phyloP scores from a whole-genome alignment of 2,113 vertebrate species.

The Catharus minimus region DNA sequence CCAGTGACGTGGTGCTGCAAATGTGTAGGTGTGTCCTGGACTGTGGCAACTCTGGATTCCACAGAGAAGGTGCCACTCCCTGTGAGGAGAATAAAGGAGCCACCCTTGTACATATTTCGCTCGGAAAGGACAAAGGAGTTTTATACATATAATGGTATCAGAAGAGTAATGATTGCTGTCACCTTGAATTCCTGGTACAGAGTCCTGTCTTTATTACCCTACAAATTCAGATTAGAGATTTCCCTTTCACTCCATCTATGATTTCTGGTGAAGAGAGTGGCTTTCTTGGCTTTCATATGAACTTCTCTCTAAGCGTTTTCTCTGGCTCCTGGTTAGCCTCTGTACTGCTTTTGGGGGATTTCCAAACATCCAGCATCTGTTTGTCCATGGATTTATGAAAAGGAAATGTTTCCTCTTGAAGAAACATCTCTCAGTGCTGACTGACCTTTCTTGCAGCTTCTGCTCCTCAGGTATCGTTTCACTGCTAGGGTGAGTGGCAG shows the following conservation, averaged over 20 bases:
- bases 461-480: background rate
- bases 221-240: background rate
- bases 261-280: background rate
- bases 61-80: background rate
- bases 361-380: background rate
- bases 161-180: background rate
- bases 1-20: background rate
- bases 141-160: background rate
- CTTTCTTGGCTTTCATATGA: background rate
- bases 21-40: background rate
- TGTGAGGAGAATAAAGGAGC: background rate
- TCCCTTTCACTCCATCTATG: background rate
- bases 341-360: background rate
- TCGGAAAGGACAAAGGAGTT: background rate
- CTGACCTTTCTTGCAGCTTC: background rate
- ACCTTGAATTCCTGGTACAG: background rate
- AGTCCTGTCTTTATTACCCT: conserved; percentile 44
- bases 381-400: background rate
- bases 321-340: background rate
- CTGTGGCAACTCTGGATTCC: background rate
- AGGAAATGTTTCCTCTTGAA: background rate
- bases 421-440: background rate
- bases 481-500: background rate
- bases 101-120: rapidly evolving
- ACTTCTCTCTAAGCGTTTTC: background rate